Percentiles rank a stretch among this genome's conserved stretches.
These are phyloP conservation scores for Eulemur mongoz DNA, from an alignment of 2,797 vertebrate species.

Conservation along the genomic window DNA sequence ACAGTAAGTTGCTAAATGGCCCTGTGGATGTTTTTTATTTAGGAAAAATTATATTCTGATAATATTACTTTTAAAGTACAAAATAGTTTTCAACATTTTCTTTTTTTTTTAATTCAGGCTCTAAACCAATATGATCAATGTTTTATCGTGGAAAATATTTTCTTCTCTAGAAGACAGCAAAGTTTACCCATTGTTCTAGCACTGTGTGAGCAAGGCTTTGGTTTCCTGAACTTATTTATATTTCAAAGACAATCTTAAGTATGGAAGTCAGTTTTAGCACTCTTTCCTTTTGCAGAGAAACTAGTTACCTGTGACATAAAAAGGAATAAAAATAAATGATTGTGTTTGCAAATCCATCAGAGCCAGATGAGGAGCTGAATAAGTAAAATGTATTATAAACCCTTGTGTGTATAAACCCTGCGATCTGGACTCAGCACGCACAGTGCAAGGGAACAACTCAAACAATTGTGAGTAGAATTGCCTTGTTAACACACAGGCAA, in stretches of 20 bases:
- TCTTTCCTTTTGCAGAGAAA: background rate
- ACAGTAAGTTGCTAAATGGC: background rate
- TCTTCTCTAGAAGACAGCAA: background rate
- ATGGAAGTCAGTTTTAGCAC: background rate
- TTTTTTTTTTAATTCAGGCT: background rate
- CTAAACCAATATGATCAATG: background rate
- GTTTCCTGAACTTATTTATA: background rate
- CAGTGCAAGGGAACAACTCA: background rate
- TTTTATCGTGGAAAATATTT: background rate
- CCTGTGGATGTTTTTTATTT: slow-evolving; percentile 37
- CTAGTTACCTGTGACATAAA: background rate
- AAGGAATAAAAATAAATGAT: background rate
- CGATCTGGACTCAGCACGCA: background rate
- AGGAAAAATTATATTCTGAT: slow-evolving; percentile 47
- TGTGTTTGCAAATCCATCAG: background rate
- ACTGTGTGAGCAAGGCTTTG: background rate
- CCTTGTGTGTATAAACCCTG: background rate
- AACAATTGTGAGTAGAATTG: background rate
- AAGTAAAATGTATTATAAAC: background rate
- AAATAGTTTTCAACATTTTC: background rate
- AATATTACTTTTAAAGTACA: background rate
- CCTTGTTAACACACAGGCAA: background rate
- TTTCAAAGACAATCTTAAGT: background rate
- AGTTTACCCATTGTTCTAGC: background rate
- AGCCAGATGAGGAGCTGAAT: background rate